Conservation (phyloP, 2,888 invertebrate species). For the Gerris lacustris region DNA sequence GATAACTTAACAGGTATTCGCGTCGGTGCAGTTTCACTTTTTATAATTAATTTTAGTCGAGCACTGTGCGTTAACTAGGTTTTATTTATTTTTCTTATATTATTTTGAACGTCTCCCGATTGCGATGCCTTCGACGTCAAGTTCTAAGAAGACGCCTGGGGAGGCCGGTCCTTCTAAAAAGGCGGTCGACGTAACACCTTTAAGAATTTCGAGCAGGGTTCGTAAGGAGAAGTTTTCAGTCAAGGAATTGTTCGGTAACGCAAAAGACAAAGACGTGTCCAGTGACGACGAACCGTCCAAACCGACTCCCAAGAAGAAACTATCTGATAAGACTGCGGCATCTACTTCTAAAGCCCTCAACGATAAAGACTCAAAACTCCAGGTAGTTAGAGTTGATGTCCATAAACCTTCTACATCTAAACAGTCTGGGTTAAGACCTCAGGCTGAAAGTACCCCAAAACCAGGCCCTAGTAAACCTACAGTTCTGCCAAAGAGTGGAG, state of each 20-base stretch:
- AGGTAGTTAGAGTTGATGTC: background rate
- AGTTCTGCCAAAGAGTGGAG: background rate
- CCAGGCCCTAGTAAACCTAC: background rate
- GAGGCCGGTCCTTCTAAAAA: background rate
- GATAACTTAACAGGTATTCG: too few relatives aligned
- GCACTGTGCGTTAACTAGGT: too few relatives aligned
- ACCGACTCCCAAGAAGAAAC: background rate
- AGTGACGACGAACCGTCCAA: background rate
- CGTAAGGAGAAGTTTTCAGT: constrained; percentile 7
- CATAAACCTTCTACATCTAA: background rate
- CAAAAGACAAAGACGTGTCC: background rate
- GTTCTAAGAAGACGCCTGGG: background rate
- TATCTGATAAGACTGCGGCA: background rate
- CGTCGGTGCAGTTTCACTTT: too few relatives aligned
- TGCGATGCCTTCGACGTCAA: background rate
- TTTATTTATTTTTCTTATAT: too few relatives aligned
- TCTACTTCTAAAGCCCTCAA: background rate
- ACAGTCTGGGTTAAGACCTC: background rate
- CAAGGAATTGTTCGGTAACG: background rate
- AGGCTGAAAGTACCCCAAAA: background rate
- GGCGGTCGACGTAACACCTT: background rate
- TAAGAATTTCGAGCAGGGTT: constrained; percentile 6
- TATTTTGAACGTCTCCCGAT: too few relatives aligned
- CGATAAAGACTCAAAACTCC: background rate
- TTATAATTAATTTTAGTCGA: too few relatives aligned